Evolutionary conservation across 1,140 invertebrate species (phyloP).

Genomic region (Bombus terrestris): DNA sequence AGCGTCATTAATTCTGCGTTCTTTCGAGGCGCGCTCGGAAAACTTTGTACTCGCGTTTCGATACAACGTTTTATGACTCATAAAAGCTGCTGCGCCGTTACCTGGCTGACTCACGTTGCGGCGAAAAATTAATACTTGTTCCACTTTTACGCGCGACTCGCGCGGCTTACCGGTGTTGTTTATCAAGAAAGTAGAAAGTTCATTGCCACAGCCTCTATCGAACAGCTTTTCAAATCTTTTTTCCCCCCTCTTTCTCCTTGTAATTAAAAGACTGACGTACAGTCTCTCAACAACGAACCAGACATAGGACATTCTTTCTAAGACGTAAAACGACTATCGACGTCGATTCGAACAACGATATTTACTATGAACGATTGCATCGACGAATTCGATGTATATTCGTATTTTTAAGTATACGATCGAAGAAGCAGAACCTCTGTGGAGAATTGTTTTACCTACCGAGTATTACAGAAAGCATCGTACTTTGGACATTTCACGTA

Average conservation of each 20-base stretch:
- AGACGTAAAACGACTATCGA: too few species aligned
- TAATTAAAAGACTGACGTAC: background rate
- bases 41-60: background rate
- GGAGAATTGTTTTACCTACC: too few species aligned
- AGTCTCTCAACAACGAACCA: background rate
- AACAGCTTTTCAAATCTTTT: background rate
- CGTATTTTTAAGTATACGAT: too few species aligned
- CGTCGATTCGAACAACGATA: too few species aligned
- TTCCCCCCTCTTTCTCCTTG: background rate
- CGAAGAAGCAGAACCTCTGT: too few species aligned
- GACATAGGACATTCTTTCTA: background rate
- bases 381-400: too few species aligned
- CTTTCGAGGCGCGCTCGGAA: background rate
- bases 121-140: slow-evolving; percentile 17
- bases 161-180: background rate
- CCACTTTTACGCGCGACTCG: background rate
- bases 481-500: too few species aligned
- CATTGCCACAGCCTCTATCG: background rate
- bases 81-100: slow-evolving; percentile 7
- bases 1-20: background rate
- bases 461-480: too few species aligned
- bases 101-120: slow-evolving; percentile 12
- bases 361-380: too few species aligned
- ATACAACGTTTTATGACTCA: slow-evolving; percentile 28
- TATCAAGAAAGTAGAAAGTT: background rate